A percentile compares a stretch with the other conserved stretches of the same genome.
phyloP scores from a whole-genome alignment of 2,888 invertebrate genomes.

The Pseudoips prasinana region DNA sequence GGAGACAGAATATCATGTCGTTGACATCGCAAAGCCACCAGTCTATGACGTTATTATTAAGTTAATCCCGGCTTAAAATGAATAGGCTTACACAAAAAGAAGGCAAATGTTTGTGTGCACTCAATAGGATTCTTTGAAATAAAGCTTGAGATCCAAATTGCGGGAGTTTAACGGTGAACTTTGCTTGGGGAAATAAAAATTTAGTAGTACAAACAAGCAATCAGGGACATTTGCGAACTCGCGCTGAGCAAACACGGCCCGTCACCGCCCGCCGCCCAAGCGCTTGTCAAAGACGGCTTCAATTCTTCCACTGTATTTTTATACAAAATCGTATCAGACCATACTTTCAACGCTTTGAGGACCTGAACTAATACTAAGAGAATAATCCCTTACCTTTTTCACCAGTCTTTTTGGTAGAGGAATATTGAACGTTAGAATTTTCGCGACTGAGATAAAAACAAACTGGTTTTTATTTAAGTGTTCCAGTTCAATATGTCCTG shows the following conservation, averaged over 20 bases:
- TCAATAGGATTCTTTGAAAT: constrained; percentile 17
- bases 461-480: too few species aligned
- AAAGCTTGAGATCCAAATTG: constrained; percentile 42
- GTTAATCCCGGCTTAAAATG: too few species aligned
- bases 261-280: constrained; percentile 40
- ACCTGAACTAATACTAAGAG: too few species aligned
- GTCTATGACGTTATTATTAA: too few species aligned
- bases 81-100: too few species aligned
- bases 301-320: constrained; percentile 56
- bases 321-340: constrained; percentile 43
- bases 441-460: too few species aligned
- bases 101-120: constrained; percentile 8
- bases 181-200: constrained; percentile 62
- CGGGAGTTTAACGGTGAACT: constrained; percentile 44
- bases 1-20: too few species aligned
- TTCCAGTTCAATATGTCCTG: too few species aligned
- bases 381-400: too few species aligned
- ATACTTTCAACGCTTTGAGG: constrained; percentile 14
- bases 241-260: constrained; percentile 59
- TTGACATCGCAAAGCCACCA: too few species aligned
- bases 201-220: constrained; percentile 73
- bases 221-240: constrained; percentile 73
- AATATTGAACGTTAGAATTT: too few species aligned
- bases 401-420: too few species aligned
- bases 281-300: constrained; percentile 65